Evolutionary conservation across 30 jellyfish, hydroid and myxozoan genomes (phyloP).

Genomic region (Cassiopea andromeda): DNA sequence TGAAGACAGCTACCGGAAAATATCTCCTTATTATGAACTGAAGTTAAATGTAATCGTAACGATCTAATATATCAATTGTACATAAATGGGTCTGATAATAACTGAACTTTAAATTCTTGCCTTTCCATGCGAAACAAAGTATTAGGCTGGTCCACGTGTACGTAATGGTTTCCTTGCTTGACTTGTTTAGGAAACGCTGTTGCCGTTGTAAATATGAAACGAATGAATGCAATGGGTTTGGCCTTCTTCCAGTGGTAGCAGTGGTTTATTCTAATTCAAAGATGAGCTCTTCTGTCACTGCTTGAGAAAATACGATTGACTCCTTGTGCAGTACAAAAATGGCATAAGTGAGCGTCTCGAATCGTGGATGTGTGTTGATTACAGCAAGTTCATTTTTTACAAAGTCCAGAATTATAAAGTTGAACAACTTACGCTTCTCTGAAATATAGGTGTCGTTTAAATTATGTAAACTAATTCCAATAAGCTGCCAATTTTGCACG

Average conservation of each 20-base stretch:
- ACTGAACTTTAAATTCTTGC: conserved; percentile 1
- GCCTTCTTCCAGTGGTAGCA: background rate
- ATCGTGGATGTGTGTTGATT: background rate
- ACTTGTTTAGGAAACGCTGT: conserved; percentile 30
- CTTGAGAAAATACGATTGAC: background rate
- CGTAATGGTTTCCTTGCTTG: conserved; percentile 28
- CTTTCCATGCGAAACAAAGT: background rate
- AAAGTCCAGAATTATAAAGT: background rate
- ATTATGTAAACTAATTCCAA: background rate
- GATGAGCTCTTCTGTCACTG: background rate
- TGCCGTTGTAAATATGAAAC: conserved; percentile 1
- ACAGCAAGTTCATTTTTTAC: background rate
- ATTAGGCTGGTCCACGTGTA: conserved; percentile 14
- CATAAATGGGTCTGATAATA: background rate
- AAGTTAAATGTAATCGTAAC: background rate
- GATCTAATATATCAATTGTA: background rate
- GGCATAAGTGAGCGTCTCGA: background rate
- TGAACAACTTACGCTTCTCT: background rate
- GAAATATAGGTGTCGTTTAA: background rate
- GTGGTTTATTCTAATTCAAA: background rate
- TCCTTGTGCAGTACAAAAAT: conserved; percentile 6
- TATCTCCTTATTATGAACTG: background rate
- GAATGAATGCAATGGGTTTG: background rate
- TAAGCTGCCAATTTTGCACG: conserved; percentile 1
- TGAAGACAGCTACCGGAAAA: conserved; percentile 12